phyloP scores from a whole-genome alignment of 2,888 invertebrate genomes.

The Phaedon cochleariae region DNA sequence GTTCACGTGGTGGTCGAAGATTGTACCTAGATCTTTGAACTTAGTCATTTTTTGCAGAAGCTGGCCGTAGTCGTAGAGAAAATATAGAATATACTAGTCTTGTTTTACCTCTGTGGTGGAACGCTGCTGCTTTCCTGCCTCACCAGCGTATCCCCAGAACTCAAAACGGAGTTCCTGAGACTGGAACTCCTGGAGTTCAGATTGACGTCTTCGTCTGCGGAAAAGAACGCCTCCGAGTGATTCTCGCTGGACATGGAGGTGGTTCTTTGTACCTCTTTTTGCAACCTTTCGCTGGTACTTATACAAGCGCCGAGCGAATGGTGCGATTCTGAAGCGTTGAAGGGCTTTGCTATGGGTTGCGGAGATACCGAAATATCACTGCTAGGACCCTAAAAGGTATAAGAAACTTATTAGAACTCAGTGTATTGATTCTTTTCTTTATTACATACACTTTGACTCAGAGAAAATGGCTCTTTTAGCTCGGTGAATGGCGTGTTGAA shows the following conservation, averaged over 20 bases:
- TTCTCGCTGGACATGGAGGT: slow-evolving; percentile 90
- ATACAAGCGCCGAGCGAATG: slow-evolving; percentile 71
- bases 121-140: slow-evolving; percentile 56
- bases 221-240: slow-evolving; percentile 91
- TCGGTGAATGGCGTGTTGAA: slow-evolving; percentile 62
- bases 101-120: slow-evolving; percentile 48
- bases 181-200: slow-evolving; percentile 74
- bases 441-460: slow-evolving; percentile 42
- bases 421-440: background rate
- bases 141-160: slow-evolving; percentile 55
- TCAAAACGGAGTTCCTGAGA: slow-evolving; percentile 72
- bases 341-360: slow-evolving; percentile 63
- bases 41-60: too few relatives aligned
- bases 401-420: background rate
- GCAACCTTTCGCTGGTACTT: slow-evolving; percentile 68
- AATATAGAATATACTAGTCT: too few relatives aligned
- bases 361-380: slow-evolving; percentile 55
- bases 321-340: slow-evolving; percentile 73
- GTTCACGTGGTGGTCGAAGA: too few relatives aligned
- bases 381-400: slow-evolving; percentile 46
- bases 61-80: too few relatives aligned
- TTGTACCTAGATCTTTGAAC: too few relatives aligned
- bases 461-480: slow-evolving; percentile 31
- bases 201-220: slow-evolving; percentile 88
- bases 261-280: slow-evolving; percentile 79